Percentiles rank a stretch among this genome's conserved stretches.
These are phyloP conservation scores for Agriopis marginaria DNA, from an alignment of 2,888 invertebrate genomes.

Conservation along the genomic window DNA sequence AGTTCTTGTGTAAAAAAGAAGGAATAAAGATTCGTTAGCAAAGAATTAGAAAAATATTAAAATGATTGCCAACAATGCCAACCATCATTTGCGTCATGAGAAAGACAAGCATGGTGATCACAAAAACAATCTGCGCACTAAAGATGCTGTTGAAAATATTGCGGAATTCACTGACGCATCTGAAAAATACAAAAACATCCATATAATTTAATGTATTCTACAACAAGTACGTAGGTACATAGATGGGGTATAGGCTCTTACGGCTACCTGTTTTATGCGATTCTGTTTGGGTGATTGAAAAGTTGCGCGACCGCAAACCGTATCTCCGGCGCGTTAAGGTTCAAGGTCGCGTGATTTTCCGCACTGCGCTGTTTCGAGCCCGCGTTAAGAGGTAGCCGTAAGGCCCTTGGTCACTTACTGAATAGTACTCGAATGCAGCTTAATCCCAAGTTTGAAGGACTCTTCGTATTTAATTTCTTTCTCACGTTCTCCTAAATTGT, in stretches of 20 bases:
- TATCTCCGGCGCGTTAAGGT: no score
- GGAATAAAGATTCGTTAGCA: no score
- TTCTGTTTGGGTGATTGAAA: no score
- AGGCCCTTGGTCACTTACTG: constrained; percentile 49
- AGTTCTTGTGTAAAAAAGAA: no score
- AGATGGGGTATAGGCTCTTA: not conserved
- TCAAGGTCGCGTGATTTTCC: no score
- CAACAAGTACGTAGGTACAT: not conserved
- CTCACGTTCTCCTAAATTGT: constrained; percentile 48
- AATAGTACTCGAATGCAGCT: constrained; percentile 61
- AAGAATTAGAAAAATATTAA: not conserved
- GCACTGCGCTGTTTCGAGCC: no score
- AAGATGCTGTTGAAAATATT: constrained; percentile 53
- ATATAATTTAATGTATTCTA: not conserved
- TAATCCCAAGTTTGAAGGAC: constrained; percentile 61
- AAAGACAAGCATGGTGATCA: constrained; percentile 48
- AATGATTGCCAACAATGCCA: constrained; percentile 33
- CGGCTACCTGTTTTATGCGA: no score
- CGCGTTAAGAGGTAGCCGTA: no score
- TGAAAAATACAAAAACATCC: constrained; percentile 39
- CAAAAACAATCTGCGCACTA: constrained; percentile 58
- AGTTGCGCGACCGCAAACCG: no score
- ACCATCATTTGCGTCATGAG: constrained; percentile 58
- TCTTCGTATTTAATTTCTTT: constrained; percentile 60
- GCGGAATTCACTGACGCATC: constrained; percentile 56